These are phyloP conservation scores for Thymelicus lineola DNA, from an alignment of 2,888 invertebrate genomes.

Conservation along the genomic window DNA sequence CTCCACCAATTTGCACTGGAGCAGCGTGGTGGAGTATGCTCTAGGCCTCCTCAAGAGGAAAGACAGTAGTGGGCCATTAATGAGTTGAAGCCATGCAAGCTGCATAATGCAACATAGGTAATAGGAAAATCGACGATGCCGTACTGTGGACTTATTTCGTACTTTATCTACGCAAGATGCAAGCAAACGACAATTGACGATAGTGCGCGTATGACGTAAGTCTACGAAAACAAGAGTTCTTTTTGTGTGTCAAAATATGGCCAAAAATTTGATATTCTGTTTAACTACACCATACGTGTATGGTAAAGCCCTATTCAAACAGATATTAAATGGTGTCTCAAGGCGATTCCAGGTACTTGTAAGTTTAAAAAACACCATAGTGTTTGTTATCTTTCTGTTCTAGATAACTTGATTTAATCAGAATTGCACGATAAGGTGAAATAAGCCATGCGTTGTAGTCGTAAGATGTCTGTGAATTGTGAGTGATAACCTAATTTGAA, in stretches of 20 bases:
- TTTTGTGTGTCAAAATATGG: background rate
- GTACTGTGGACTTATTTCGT: too few relatives aligned
- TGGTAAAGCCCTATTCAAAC: conserved; percentile 3
- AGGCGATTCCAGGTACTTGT: conserved; percentile 6
- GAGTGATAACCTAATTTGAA: background rate
- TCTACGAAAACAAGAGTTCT: too few relatives aligned
- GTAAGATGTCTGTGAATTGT: background rate
- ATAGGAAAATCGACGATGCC: too few relatives aligned
- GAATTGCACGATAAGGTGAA: conserved; percentile 14
- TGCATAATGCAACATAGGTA: too few relatives aligned
- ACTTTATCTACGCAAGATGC: too few relatives aligned
- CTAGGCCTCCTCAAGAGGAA: too few relatives aligned
- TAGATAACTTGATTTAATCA: conserved; percentile 13
- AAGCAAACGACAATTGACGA: too few relatives aligned
- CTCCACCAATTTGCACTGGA: too few relatives aligned
- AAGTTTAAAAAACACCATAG: conserved; percentile 5
- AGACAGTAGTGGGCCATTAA: too few relatives aligned
- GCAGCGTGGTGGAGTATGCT: too few relatives aligned
- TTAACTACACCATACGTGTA: background rate
- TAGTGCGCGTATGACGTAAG: too few relatives aligned
- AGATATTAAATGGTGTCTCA: conserved; percentile 11
- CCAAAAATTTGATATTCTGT: background rate
- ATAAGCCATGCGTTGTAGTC: conserved; percentile 3
- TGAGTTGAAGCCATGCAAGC: too few relatives aligned
- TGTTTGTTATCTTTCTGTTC: conserved; percentile 13